Evolutionary conservation across 1,140 invertebrate genomes (phyloP).

Genomic region (Drosophila kohkoa): DNA sequence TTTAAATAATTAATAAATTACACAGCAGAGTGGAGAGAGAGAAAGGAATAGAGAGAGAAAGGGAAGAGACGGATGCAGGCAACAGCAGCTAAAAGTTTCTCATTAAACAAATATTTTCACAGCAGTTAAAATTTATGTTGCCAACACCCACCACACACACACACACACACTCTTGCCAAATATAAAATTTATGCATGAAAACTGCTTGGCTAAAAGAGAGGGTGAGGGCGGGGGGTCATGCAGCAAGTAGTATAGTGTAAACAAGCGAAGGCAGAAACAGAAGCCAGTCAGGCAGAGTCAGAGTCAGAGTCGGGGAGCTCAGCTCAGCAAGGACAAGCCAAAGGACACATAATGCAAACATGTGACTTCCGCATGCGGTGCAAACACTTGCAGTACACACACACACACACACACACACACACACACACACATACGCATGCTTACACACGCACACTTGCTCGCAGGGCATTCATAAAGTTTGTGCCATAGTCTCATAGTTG

Average conservation of each 20-base stretch:
- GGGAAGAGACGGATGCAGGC: conserved; percentile 9
- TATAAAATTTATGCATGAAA: conserved; percentile 67
- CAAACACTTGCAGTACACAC: conserved; percentile 71
- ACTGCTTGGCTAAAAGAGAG: conserved; percentile 32
- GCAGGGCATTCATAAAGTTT: conserved; percentile 74
- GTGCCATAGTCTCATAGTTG: conserved; percentile 75
- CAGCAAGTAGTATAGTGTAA: conserved; percentile 70
- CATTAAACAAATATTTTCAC: conserved; percentile 83
- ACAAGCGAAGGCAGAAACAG: conserved; percentile 47
- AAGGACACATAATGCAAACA: conserved; percentile 83
- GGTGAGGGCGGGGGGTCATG: conserved; percentile 12
- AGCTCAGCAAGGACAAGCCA: conserved; percentile 76
- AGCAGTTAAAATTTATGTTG: conserved; percentile 80
- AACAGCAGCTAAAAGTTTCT: conserved; percentile 72
- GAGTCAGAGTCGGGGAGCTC: conserved; percentile 6
- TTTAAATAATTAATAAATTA: conserved; percentile 83
- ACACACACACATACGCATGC: not conserved
- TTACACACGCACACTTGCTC: not conserved
- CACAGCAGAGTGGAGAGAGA: conserved; percentile 36
- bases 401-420: conserved; percentile 12
- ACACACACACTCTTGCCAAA: conserved; percentile 37
- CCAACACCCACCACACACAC: conserved; percentile 24
- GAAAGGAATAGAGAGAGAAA: conserved; percentile 11
- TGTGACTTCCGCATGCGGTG: conserved; percentile 82
- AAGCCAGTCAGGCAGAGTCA: conserved; percentile 18